phyloP scores from a whole-genome alignment of 2,888 invertebrate species.

The Folsomia manolachei region DNA sequence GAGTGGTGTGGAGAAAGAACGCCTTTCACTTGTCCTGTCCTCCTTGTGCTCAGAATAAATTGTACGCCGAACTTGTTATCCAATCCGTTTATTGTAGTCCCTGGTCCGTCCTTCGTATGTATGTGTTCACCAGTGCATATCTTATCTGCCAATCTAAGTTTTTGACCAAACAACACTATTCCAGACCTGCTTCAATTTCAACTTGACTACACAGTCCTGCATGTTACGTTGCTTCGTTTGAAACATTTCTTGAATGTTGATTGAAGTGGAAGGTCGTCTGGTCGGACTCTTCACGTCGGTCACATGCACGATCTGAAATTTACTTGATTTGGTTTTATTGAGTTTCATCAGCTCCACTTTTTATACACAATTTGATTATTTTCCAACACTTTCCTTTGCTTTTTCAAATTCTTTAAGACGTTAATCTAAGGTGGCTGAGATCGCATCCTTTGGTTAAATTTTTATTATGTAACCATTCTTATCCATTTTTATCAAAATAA shows the following conservation, averaged over 20 bases:
- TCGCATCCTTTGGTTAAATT: too few species aligned
- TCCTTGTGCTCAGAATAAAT: neutral
- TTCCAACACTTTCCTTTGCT: too few species aligned
- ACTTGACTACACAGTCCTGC: too few species aligned
- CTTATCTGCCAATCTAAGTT: neutral
- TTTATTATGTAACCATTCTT: too few species aligned
- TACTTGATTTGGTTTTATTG: too few species aligned
- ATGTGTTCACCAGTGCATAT: neutral
- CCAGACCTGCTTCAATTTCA: neutral
- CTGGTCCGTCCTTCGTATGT: neutral
- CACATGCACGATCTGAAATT: neutral
- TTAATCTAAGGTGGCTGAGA: too few species aligned
- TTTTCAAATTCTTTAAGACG: too few species aligned
- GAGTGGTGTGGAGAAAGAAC: slow-evolving; percentile 3
- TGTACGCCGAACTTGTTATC: neutral
- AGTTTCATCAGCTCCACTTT: too few species aligned
- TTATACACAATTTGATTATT: too few species aligned
- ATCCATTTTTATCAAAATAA: too few species aligned
- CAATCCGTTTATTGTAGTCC: neutral
- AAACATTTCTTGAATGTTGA: neutral
- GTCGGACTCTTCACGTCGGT: too few species aligned
- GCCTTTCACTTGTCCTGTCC: slow-evolving; percentile 29
- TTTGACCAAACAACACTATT: neutral
- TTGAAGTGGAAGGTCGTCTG: neutral
- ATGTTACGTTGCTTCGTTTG: neutral